Evolutionary conservation across 2,888 invertebrate genomes (phyloP).

Genomic region (Marasmarcha lunaedactyla): DNA sequence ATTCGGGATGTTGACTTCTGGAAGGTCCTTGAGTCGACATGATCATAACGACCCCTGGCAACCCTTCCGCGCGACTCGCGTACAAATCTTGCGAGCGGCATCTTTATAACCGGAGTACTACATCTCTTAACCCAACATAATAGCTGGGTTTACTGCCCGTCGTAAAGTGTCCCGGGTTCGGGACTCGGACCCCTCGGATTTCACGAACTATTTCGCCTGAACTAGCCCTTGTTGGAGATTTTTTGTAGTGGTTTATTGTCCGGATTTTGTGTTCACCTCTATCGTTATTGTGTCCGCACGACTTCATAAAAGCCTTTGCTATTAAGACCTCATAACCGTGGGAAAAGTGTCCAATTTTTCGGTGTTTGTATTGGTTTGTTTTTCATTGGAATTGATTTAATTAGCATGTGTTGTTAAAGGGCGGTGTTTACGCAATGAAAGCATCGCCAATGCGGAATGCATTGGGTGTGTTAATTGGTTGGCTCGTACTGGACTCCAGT

Average conservation of each 20-base stretch:
- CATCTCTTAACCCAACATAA: slow-evolving; percentile 69
- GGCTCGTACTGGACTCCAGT: slow-evolving; percentile 34
- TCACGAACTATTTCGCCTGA: slow-evolving; percentile 68
- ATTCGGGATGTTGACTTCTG: slow-evolving; percentile 62
- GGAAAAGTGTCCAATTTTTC: slow-evolving; percentile 28
- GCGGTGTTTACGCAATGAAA: slow-evolving; percentile 7
- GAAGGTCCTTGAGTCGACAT: slow-evolving; percentile 61
- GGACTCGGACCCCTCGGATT: slow-evolving; percentile 61
- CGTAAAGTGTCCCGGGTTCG: slow-evolving; percentile 62
- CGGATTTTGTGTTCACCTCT: slow-evolving; percentile 69
- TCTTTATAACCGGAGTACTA: slow-evolving; percentile 63
- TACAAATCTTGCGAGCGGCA: slow-evolving; percentile 66
- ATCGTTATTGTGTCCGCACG: slow-evolving; percentile 66
- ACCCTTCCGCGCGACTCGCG: slow-evolving; percentile 66
- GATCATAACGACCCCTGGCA: slow-evolving; percentile 60
- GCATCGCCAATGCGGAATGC: slow-evolving; percentile 50
- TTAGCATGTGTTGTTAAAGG: slow-evolving; percentile 10
- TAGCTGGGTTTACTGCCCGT: slow-evolving; percentile 66
- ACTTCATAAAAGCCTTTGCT: slow-evolving; percentile 65
- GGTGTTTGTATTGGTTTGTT: not conserved
- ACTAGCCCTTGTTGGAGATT: slow-evolving; percentile 63
- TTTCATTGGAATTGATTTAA: slow-evolving; percentile 1
- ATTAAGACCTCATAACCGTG: slow-evolving; percentile 69
- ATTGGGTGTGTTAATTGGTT: slow-evolving; percentile 61
- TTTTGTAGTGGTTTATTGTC: slow-evolving; percentile 67